Base-by-base conservation (phyloP, 2,888 invertebrate genomes). In the Anarsia innoxiella region DNA sequence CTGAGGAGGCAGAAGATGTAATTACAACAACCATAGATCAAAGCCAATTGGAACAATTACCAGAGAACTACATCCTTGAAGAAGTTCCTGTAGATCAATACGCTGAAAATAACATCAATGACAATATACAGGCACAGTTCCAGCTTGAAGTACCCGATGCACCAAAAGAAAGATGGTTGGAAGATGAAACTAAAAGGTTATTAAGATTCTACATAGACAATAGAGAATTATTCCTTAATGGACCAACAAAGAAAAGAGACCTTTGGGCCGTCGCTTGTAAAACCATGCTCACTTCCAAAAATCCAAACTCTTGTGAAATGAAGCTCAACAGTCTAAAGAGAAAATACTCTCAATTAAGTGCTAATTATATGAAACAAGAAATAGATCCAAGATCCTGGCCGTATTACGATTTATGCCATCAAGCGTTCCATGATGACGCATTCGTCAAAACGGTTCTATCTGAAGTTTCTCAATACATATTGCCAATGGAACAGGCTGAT, bases 261-360 rank as follows among this genome's bases (percentile, higher is more conserved):
- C 49, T 83, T 3, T 84, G 83, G 84, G 58, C 67, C 0, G 69
- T 82, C 1, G 80, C 78, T 0, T 82, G 82, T 37, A 79, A 73
- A 40, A 79, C 80, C 3, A 78, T 80, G 70, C 51, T 84, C 0
- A 39, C 60, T 0, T 68, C 62, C 0, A 83, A 74, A 53, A 61
- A 55, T 15, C 62, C 69, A 0, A 45, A 53, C 1, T 39, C 56
- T 0, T 84, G 83, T 42, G 79, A 80, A 40, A 46, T 52, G 2
- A 67, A 76, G 44, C 51, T 83, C 0, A 43, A 54, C 1, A 57
- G 53, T 10, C 42, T 83, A 4, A 74, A 68, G 40, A 46, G 49
- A 10, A 71, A 70, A 29, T 84, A 76, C 42, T 39, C 49, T 1
- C 54, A 70, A 44, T 44, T 69, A 5, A 48, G 59, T 10, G 19